Evolutionary conservation across 2,888 invertebrate species (phyloP), one percentile per base, ranked within the genome.

Genomic region (Schrankia costaestrigalis): DNA sequence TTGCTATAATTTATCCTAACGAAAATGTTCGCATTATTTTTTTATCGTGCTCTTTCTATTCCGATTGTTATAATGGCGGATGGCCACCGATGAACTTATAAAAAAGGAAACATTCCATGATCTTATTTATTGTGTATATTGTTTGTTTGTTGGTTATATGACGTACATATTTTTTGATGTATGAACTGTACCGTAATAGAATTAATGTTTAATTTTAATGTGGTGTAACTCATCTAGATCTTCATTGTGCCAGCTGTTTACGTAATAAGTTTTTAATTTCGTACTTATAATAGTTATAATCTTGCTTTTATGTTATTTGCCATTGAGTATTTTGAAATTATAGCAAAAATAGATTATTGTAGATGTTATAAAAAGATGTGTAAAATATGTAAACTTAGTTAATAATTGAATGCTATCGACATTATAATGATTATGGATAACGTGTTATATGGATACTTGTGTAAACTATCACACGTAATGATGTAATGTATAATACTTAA

Each of bases 81-180:
- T 25, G 62, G 61, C 67, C 63, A 61, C 49, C 57, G 66, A 71
- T 71, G 65, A 71, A 64, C 49, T 5, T 22, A 24, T 5, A 46
- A 50, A 50, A 67, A 64, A 71, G 63, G 68, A 76, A 82, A 86
- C 86, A 87, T 87, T 87, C 86, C 86, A 87, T 83, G 81, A 79
- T 85, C 77, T 85, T 80, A 87, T 85, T 87, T 87, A 87, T 87
- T 87, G 77, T 87, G 83, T 86, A 86, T 82, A 85, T 83, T 83
- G 71, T 80, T 74, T 62, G 73, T 72, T 83, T 83, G 71, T 80
- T 74, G 63, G 73, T 72, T 70, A 59, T 69, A 66, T 68, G 68
- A 56, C 81, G 65, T 84, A 85, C 86, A 86, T 86, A 81, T 87
- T 85, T 84, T n/a, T n/a, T 83, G 75, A 78, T 86, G 85, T 86